phyloP scores from a whole-genome alignment of 2,888 invertebrate genomes.

The Isotomurus palustris region DNA sequence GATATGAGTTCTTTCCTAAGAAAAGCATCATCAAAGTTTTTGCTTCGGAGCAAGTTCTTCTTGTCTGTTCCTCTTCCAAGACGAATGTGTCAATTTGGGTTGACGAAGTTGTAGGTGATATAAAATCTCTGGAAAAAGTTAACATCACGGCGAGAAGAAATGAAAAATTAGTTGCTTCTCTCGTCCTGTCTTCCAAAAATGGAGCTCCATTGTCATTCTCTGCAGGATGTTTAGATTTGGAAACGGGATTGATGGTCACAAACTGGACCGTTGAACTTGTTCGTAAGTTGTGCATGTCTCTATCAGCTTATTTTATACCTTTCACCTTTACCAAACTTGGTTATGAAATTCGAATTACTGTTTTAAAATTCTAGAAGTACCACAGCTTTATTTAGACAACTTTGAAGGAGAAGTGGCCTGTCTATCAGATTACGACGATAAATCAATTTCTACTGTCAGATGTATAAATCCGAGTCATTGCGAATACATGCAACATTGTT shows the following conservation, averaged over 20 bases:
- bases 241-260: too few species aligned
- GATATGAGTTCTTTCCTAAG: background rate
- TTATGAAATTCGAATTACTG: background rate
- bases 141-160: too few species aligned
- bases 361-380: background rate
- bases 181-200: too few species aligned
- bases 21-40: background rate
- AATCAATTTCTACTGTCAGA: background rate
- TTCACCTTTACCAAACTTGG: too few species aligned
- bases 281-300: background rate
- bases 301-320: too few species aligned
- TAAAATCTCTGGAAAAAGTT: too few species aligned
- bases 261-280: too few species aligned
- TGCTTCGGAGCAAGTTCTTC: background rate
- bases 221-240: too few species aligned
- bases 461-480: background rate
- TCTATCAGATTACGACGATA: background rate
- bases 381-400: slow-evolving; percentile 7
- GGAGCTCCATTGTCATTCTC: too few species aligned
- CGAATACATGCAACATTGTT: slow-evolving; percentile 3
- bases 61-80: background rate
- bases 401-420: slow-evolving; percentile 6
- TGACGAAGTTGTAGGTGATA: too few species aligned
- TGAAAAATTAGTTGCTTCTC: too few species aligned
- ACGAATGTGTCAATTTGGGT: too few species aligned